A percentile compares a stretch with the other conserved stretches of the same genome.
phyloP scores from a whole-genome alignment of 2,113 vertebrate genomes.

The Micronycteris hirsuta region DNA sequence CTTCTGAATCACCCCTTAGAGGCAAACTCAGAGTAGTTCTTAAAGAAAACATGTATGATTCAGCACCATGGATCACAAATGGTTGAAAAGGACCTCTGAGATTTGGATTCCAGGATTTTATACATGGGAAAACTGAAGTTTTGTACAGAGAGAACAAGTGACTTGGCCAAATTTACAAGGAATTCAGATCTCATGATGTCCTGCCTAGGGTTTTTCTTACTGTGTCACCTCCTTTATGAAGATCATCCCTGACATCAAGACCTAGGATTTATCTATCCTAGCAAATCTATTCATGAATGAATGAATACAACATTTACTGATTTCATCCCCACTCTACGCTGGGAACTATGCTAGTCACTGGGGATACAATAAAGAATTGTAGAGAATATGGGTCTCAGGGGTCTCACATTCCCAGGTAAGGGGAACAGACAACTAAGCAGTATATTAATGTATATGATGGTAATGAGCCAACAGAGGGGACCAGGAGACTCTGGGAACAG shows the following conservation, averaged over 20 bases:
- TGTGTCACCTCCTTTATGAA: background rate
- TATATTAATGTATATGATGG: accelerated
- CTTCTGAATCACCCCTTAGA: background rate
- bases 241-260: background rate
- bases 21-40: background rate
- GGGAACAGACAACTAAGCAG: background rate
- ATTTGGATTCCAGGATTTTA: background rate
- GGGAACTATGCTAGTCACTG: background rate
- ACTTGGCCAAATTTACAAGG: background rate
- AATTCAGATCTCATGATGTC: background rate
- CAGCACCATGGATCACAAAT: background rate
- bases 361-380: background rate
- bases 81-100: background rate
- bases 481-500: background rate
- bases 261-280: background rate
- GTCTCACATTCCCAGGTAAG: background rate
- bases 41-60: background rate
- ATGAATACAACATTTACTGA: background rate
- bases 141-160: background rate
- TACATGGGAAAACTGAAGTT: background rate
- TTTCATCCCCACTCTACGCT: background rate
- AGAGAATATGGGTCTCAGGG: background rate
- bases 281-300: background rate
- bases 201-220: background rate
- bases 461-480: background rate